phyloP scores from a whole-genome alignment of 2,797 vertebrate genomes.

The Heliangelus exortis region DNA sequence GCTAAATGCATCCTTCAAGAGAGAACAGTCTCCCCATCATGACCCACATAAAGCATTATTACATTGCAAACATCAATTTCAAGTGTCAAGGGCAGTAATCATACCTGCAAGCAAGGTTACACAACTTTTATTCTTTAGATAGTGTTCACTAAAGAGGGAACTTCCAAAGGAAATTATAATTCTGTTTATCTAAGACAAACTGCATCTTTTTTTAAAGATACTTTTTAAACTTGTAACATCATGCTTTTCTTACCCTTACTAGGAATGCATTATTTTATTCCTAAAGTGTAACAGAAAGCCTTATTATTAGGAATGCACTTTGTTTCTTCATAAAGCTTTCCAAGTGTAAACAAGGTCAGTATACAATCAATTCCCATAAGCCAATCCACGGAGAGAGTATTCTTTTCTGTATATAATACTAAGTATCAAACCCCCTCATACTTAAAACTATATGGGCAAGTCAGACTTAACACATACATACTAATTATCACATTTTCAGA shows the following conservation, averaged over 20 bases:
- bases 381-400: rapidly evolving
- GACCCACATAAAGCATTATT: not conserved
- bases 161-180: not conserved
- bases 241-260: not conserved
- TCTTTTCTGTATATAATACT: not conserved
- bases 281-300: not conserved
- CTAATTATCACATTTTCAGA: not conserved
- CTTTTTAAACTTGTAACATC: rapidly evolving
- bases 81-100: not conserved
- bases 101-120: not conserved
- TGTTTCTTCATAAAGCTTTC: not conserved
- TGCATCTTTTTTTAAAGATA: not conserved
- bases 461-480: not conserved
- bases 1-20: not conserved
- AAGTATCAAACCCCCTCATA: not conserved
- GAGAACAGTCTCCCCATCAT: not conserved
- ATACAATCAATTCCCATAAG: not conserved
- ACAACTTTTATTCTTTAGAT: not conserved
- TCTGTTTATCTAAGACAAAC: not conserved
- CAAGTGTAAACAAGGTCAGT: not conserved
- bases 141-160: not conserved
- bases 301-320: too few species aligned
- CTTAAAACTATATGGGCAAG: not conserved
- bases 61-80: not conserved
- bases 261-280: not conserved